Base-by-base conservation (phyloP, 2,888 invertebrate species). In the Sphecodes monilicornis region DNA sequence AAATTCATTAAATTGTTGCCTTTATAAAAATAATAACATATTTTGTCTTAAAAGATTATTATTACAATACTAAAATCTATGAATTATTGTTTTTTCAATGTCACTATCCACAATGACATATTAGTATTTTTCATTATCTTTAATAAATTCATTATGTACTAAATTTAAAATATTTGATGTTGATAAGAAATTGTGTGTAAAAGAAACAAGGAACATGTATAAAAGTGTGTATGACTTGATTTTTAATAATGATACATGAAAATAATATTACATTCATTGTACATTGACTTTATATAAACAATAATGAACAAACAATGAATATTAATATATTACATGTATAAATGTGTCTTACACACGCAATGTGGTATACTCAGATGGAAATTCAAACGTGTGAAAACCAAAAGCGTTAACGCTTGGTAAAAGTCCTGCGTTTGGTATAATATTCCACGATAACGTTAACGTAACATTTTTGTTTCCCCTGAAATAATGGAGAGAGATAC, bases 341-440 rank as follows among this genome's bases (percentile, higher is more conserved):
- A 86, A 87, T 85, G 78, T 88, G 76, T 80, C 90, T 95, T 95
- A 96, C 93, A 96, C 95, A 88, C 96, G 95, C 76, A 96, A 95
- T 43, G 96, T 96, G 29, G 98, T 97, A 95, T 99, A 99, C 92
- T 98, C 97, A 78, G 96, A 95, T 46, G 99, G 99, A 95, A 99
- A 99, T 95, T 97, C 96, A 95, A 99, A 98, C 46, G 97, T 96
- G 94, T 99, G 98, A 81, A 96, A 96, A 43, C 98, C 99, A 82
- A 96, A 95, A 3, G 98, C 97, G 93, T 97, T 96, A 73, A 99
- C 97, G 92, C 98, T 98, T 36, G 99, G 99, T 90, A 99, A 95
- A 78, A 98, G 96, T 66, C 99, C 99, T 87, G 99, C 99, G 95
- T 99, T 99, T 41, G 99, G 99, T 91, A 99, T 98, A 84, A 99